Conservation (phyloP, 2,888 invertebrate species). For the Meiosimyza platycephala region DNA sequence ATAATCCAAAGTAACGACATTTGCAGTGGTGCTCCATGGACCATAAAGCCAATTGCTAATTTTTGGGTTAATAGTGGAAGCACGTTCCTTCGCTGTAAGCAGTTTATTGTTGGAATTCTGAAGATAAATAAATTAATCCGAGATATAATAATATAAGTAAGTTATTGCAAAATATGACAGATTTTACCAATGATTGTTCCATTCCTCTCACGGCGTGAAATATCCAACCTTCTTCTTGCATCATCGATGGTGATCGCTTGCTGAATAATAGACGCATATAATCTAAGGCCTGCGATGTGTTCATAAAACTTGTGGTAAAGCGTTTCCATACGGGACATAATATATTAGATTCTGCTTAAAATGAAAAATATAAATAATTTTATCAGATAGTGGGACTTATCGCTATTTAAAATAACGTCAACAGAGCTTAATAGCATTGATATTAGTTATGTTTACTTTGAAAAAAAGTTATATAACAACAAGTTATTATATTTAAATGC, state of each 20-base stretch:
- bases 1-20: constrained; percentile 80
- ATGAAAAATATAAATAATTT: neutral
- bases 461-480: too few species aligned
- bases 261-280: constrained; percentile 63
- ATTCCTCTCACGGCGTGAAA: constrained; percentile 61
- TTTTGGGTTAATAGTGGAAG: constrained; percentile 71
- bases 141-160: too few species aligned
- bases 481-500: too few species aligned
- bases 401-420: neutral
- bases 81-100: constrained; percentile 60
- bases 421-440: neutral
- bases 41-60: constrained; percentile 76
- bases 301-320: constrained; percentile 60
- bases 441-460: too few species aligned
- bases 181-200: constrained; percentile 57
- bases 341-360: constrained; percentile 55
- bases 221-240: constrained; percentile 63
- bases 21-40: constrained; percentile 75
- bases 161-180: constrained; percentile 1
- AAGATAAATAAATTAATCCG: constrained; percentile 6
- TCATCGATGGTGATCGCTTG: constrained; percentile 57
- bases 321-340: constrained; percentile 63
- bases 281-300: constrained; percentile 59
- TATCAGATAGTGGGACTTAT: neutral
- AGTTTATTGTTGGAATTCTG: constrained; percentile 57